These are phyloP conservation scores for Perca schrenkii DNA, from an alignment of 2,113 vertebrate species.

Conservation along the genomic window DNA sequence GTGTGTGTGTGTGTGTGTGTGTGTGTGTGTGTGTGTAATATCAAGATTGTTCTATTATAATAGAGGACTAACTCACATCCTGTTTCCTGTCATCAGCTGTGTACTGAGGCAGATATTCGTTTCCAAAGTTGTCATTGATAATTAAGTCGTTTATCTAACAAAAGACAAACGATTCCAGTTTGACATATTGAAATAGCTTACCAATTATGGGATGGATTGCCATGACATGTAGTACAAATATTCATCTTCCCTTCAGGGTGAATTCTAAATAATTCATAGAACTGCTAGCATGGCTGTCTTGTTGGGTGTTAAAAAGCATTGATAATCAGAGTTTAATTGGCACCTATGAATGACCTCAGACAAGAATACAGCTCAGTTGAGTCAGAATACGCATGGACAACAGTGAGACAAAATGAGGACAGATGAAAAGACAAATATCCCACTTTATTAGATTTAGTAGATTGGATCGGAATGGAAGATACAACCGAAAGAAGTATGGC, in stretches of 20 bases:
- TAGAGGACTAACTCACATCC: no score
- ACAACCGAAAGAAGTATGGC: neutral
- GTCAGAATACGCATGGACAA: neutral
- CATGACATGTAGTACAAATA: neutral
- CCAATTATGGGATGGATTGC: no score
- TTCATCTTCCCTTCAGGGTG: neutral
- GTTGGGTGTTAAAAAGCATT: neutral
- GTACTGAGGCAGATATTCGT: no score
- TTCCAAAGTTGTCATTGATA: no score
- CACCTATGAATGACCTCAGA: neutral
- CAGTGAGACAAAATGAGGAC: neutral
- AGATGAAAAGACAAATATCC: neutral
- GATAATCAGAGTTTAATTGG: neutral
- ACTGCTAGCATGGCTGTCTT: neutral
- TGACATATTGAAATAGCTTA: no score
- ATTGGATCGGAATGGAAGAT: neutral
- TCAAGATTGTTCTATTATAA: no score
- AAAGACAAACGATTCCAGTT: no score
- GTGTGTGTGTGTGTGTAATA: slow-evolving; percentile 20
- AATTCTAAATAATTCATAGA: no score
- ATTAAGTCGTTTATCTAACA: no score
- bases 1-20: neutral
- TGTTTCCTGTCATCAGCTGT: no score
- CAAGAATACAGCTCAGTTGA: neutral
- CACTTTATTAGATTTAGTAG: slow-evolving; percentile 32